These are phyloP conservation scores for Gadus macrocephalus DNA, from an alignment of 2,113 vertebrate species.

Conservation along the genomic window DNA sequence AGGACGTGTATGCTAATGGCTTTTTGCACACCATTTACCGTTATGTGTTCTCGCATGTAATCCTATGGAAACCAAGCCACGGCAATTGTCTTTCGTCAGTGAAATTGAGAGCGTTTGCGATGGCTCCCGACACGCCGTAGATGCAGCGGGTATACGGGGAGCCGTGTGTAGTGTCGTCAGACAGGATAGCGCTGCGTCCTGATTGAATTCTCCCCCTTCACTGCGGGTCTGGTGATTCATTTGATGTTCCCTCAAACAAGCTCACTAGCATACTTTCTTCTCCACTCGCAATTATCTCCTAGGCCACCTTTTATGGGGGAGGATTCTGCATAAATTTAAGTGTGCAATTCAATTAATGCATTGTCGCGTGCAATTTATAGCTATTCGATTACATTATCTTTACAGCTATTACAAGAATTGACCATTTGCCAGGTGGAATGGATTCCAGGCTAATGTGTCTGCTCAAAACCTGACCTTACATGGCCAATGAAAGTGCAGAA, in stretches of 20 bases:
- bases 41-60: slow-evolving; percentile 37
- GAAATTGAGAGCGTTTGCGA: slow-evolving; percentile 8
- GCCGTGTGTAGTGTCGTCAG: slow-evolving; percentile 36
- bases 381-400: slow-evolving; percentile 64
- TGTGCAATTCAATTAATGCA: slow-evolving; percentile 66
- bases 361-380: slow-evolving; percentile 63
- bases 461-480: slow-evolving; percentile 52
- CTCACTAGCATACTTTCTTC: slow-evolving; percentile 30
- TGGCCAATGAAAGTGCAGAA: slow-evolving; percentile 39
- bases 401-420: slow-evolving; percentile 59
- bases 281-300: slow-evolving; percentile 29
- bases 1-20: slow-evolving; percentile 21
- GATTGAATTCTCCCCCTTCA: slow-evolving; percentile 6
- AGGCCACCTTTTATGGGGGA: slow-evolving; percentile 30
- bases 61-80: slow-evolving; percentile 20
- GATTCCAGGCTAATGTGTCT: slow-evolving; percentile 56
- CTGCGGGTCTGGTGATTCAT: slow-evolving; percentile 23
- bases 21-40: slow-evolving; percentile 37
- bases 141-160: slow-evolving; percentile 14
- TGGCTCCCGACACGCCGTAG: slow-evolving; percentile 15
- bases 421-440: slow-evolving; percentile 60
- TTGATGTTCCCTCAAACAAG: slow-evolving; percentile 53
- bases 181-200: slow-evolving; percentile 26
- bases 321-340: slow-evolving; percentile 54
- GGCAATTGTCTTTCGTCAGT: slow-evolving; percentile 14